Conservation (phyloP, 2,113 vertebrate genomes). For the Varanus komodoensis region DNA sequence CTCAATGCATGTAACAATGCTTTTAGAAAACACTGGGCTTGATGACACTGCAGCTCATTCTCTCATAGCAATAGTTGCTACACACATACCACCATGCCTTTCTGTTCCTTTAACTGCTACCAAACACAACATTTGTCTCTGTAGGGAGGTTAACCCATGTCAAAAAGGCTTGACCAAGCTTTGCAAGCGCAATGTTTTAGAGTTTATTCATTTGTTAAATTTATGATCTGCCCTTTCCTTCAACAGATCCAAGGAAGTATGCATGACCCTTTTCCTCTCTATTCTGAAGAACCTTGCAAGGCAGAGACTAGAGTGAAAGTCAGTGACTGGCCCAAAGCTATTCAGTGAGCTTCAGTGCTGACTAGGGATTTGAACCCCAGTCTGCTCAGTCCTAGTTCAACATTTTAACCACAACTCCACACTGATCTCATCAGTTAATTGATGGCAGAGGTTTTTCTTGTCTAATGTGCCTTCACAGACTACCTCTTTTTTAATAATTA, state of each 20-base stretch:
- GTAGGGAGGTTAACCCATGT: not conserved
- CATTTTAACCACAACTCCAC: too few species aligned
- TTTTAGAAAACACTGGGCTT: not conserved
- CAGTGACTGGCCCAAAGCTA: too few species aligned
- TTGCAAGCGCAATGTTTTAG: not conserved
- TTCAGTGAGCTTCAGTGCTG: too few species aligned
- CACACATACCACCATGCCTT: not conserved
- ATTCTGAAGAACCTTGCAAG: too few species aligned
- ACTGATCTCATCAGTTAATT: not conserved
- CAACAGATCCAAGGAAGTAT: too few species aligned
- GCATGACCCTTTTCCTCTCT: too few species aligned
- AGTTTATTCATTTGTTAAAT: too few species aligned
- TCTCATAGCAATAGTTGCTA: not conserved
- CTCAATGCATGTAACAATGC: not conserved
- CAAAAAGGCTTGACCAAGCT: not conserved
- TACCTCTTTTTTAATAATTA: not conserved
- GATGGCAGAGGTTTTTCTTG: not conserved
- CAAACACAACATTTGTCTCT: not conserved
- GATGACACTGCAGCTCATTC: not conserved
- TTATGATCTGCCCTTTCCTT: too few species aligned
- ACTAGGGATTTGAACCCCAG: too few species aligned
- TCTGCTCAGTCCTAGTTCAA: too few species aligned
- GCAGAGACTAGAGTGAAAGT: too few species aligned
- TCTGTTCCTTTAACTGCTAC: not conserved
- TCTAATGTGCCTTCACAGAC: not conserved